Evolutionary conservation across 30 jellyfish, hydroid and myxozoan species (phyloP), one percentile per base, ranked within the genome.

Genomic region (Aurelia aurita): DNA sequence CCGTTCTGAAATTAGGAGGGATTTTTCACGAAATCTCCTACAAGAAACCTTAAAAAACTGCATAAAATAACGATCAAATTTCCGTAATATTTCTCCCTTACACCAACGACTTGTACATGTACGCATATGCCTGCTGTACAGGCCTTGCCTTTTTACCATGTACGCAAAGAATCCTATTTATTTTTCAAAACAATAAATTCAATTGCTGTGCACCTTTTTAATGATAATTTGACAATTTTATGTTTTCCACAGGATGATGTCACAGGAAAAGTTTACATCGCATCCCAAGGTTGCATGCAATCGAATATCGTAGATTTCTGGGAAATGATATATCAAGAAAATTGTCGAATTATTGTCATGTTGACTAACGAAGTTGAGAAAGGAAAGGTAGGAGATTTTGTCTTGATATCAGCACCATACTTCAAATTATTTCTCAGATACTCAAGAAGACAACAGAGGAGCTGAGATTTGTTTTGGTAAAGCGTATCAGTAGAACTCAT

Each of bases 231-330:
- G 25, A 27, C n/a, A 10, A 26, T 1, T 16, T 68, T 8, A 22
- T 66, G 32, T 27, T 8, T 63, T 4, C 47, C 27, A 25, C 39
- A 93, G 98, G 96, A 87, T 54, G 97, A 82, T 46, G 87, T 89
- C n/a, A 93, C 97, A 0, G 97, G 96, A 12, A 87, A 87, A 62
- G 55, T 77, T 23, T 93, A 89, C 60, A 83, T 93, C 51, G 98
- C 98, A 53, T 82, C 97, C 14, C 98, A 93, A 93, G 98, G 98
- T 18, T 89, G 97, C 59, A 77, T 93, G 91, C 82, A 83, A 68
- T 60, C 95, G 26, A 87, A 89, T 23, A 85, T 93, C 14, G 49
- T 70, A 20, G 98, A 93, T 61, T 93, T 93, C 72, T 93, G 98
- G 98, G 97, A 93, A 43, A 93, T 93, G 98, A 79, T 93, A 5